Evolutionary conservation across 2,113 vertebrate genomes (phyloP).

Genomic region (Leucopternis melanops): DNA sequence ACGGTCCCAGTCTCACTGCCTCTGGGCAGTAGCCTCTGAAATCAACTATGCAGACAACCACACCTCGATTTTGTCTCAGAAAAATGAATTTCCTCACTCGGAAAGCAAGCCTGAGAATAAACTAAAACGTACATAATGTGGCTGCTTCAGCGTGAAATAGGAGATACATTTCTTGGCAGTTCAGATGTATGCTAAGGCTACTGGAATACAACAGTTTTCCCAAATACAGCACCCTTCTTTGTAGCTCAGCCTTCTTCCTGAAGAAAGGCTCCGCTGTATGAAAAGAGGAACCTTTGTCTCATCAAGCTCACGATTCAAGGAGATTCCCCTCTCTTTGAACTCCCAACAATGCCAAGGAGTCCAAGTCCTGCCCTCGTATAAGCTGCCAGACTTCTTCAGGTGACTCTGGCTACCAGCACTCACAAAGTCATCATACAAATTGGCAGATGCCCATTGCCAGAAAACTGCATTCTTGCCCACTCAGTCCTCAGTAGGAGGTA

Average conservation of each 20-base stretch:
- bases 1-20: background rate
- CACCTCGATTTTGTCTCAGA: background rate
- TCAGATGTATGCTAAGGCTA: background rate
- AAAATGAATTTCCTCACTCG: background rate
- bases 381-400: background rate
- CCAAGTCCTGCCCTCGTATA: background rate
- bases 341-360: background rate
- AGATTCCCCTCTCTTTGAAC: background rate
- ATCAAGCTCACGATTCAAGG: background rate
- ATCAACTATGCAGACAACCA: background rate
- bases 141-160: background rate
- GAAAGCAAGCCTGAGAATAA: background rate
- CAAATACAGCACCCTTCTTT: background rate
- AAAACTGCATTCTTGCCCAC: background rate
- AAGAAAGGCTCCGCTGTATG: background rate
- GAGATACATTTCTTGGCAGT: background rate
- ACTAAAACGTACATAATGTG: background rate
- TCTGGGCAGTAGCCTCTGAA: background rate
- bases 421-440: background rate
- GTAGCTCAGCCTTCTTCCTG: background rate
- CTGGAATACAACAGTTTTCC: background rate
- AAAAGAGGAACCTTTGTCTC: background rate
- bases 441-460: background rate
- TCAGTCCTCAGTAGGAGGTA: background rate
- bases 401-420: background rate